phyloP scores from a whole-genome alignment of 1,140 invertebrate genomes.

The Hesperophylax magnus region DNA sequence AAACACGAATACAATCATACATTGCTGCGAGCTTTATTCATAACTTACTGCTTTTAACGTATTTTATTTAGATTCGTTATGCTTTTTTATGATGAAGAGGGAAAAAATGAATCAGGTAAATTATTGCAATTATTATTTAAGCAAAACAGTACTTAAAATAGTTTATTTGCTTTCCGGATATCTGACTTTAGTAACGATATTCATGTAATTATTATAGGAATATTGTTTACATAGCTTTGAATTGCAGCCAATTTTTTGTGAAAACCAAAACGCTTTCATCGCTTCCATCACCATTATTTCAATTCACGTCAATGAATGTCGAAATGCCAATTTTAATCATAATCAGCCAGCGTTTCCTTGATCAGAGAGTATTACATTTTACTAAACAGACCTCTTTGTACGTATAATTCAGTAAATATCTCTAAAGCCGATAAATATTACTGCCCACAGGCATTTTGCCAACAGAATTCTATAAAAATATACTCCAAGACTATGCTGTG shows the following conservation, averaged over 20 bases:
- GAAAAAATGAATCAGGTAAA: too few species aligned
- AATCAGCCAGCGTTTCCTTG: not conserved
- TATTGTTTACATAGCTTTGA: too few species aligned
- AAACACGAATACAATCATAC: too few species aligned
- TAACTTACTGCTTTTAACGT: not conserved
- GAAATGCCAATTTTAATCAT: slow-evolving; percentile 10
- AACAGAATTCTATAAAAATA: slow-evolving; percentile 55
- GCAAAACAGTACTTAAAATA: too few species aligned
- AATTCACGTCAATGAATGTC: not conserved
- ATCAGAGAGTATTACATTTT: not conserved
- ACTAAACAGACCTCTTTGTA: slow-evolving; percentile 26
- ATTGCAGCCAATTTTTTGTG: not conserved
- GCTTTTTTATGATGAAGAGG: too few species aligned
- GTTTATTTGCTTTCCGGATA: too few species aligned
- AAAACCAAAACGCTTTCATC: not conserved
- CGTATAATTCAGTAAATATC: slow-evolving; percentile 33
- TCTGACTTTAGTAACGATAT: too few species aligned
- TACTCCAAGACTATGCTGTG: slow-evolving; percentile 41
- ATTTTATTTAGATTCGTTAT: too few species aligned
- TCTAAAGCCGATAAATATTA: slow-evolving; percentile 53
- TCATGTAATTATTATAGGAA: too few species aligned
- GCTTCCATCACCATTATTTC: too few species aligned
- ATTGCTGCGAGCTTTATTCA: not conserved
- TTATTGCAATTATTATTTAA: too few species aligned
- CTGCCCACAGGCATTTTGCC: slow-evolving; percentile 42